Evolutionary conservation across 2,797 vertebrate genomes (phyloP).

Genomic region (Oryzias dopingdopingensis): DNA sequence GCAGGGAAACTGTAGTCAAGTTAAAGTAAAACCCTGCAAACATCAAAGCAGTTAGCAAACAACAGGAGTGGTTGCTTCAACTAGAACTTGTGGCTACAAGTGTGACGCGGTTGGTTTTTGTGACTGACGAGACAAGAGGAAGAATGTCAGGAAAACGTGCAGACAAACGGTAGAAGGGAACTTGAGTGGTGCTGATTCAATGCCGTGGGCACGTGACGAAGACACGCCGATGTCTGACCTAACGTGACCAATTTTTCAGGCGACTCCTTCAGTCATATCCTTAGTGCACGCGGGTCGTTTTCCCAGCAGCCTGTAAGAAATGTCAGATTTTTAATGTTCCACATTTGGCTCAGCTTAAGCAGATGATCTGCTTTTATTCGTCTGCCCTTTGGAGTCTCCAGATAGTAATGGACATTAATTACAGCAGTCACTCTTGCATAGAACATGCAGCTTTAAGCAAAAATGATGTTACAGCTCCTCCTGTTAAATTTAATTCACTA

Average conservation of each 20-base stretch:
- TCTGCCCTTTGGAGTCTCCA: no score
- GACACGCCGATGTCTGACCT: conserved; percentile 27
- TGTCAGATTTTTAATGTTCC: no score
- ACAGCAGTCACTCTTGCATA: no score
- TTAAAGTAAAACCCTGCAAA: conserved; percentile 13
- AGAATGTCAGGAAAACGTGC: conserved; percentile 30
- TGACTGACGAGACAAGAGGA: conserved; percentile 3
- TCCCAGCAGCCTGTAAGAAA: conserved; percentile 51
- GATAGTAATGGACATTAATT: no score
- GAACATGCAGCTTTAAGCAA: no score
- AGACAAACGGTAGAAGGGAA: conserved; percentile 29
- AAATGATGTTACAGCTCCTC: no score
- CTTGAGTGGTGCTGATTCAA: conserved; percentile 12
- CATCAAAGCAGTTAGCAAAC: conserved; percentile 1
- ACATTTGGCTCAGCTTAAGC: no score
- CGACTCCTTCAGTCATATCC: conserved; percentile 5
- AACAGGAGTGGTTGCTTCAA: conserved; percentile 1
- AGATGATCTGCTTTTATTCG: no score
- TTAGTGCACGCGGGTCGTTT: conserved; percentile 52
- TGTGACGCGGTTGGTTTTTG: no score
- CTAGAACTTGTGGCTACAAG: background rate
- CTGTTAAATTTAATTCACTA: no score
- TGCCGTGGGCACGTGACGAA: conserved; percentile 22
- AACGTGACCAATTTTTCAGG: background rate
- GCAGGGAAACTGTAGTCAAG: background rate